Conservation (phyloP, 2,888 invertebrate species). For the Leptopilina drosophilae region DNA sequence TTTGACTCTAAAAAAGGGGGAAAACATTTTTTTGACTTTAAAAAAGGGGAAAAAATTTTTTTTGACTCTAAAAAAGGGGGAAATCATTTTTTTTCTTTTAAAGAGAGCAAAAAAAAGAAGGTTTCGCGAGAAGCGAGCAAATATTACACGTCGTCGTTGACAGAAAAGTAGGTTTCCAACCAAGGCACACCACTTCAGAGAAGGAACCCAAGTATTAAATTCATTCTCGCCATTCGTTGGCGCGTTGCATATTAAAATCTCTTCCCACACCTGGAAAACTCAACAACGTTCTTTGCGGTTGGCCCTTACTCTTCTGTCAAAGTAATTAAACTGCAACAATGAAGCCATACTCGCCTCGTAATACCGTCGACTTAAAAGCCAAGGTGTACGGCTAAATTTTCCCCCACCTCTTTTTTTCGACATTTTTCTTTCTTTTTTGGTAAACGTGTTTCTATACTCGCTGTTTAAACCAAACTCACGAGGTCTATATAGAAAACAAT, state of each 20-base stretch:
- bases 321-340: slow-evolving; percentile 62
- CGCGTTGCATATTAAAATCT: slow-evolving; percentile 62
- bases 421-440: slow-evolving; percentile 6
- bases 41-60: too few relatives aligned
- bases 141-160: slow-evolving; percentile 20
- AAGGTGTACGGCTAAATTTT: slow-evolving; percentile 4
- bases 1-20: too few relatives aligned
- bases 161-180: slow-evolving; percentile 8
- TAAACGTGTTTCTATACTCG: too few relatives aligned
- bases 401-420: neutral
- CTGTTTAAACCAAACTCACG: neutral
- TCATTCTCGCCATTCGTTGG: slow-evolving; percentile 58
- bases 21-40: too few relatives aligned
- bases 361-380: slow-evolving; percentile 38
- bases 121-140: neutral
- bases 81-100: neutral
- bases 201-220: slow-evolving; percentile 58
- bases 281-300: slow-evolving; percentile 49
- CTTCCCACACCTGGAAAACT: slow-evolving; percentile 48
- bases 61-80: too few relatives aligned
- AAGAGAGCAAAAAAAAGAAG: neutral
- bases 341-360: slow-evolving; percentile 50
- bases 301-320: slow-evolving; percentile 56
- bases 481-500: neutral
- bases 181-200: slow-evolving; percentile 12